Percentiles rank a stretch among this genome's conserved stretches.
These are phyloP conservation scores for Nebria salina DNA, from an alignment of 2,888 invertebrate species.

Conservation along the genomic window DNA sequence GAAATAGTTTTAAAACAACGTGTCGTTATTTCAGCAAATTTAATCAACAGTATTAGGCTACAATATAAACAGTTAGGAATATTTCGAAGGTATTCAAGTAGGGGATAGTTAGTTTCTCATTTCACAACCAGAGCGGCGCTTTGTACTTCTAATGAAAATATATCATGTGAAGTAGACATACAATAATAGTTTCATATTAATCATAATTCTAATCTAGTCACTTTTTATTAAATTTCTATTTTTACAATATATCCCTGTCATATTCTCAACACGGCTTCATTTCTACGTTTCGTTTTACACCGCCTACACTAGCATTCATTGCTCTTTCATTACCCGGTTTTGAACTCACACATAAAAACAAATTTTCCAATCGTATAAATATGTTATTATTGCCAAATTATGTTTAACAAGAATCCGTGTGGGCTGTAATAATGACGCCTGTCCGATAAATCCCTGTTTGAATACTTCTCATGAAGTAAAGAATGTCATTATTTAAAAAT, in stretches of 20 bases:
- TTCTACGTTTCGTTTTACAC: conserved; percentile 11
- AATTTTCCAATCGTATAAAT: conserved; percentile 14
- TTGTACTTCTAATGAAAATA: background rate
- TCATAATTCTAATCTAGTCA: background rate
- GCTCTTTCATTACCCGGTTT: conserved; percentile 9
- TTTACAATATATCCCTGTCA: background rate
- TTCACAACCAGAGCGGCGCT: background rate
- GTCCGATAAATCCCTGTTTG: background rate
- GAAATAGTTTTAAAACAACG: background rate
- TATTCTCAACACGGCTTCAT: background rate
- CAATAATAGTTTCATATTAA: background rate
- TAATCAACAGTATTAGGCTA: background rate
- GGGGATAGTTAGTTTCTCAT: background rate
- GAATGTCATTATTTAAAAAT: background rate
- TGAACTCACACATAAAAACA: background rate
- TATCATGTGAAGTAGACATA: background rate
- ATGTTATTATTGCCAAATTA: conserved; percentile 21
- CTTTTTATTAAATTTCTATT: background rate
- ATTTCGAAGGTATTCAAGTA: background rate
- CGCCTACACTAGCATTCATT: conserved; percentile 1
- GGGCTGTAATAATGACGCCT: conserved; percentile 4
- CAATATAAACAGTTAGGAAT: background rate
- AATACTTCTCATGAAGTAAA: background rate
- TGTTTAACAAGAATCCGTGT: conserved; percentile 13
- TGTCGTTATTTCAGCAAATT: too few relatives aligned